Percentiles rank a stretch among this genome's conserved stretches.
Conservation (phyloP, 2,888 invertebrate genomes). For the Nymphalis c-album region DNA sequence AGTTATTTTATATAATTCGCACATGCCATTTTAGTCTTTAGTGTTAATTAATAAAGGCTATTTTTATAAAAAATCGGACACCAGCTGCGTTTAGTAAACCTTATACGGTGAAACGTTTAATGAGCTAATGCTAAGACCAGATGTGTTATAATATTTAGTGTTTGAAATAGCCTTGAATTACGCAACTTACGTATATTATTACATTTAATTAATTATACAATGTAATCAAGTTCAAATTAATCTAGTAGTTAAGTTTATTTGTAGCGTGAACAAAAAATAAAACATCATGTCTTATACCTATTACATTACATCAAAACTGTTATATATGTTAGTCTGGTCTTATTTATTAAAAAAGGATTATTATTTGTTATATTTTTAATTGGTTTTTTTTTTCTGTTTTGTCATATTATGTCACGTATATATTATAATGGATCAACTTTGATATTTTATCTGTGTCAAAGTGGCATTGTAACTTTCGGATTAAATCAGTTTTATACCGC, state of each 20-base stretch:
- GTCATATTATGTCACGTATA: no score
- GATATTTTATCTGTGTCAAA: no score
- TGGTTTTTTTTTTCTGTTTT: no score
- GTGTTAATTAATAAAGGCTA: accelerated
- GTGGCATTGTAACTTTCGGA: no score
- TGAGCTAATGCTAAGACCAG: slow-evolving; percentile 30
- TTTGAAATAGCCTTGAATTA: slow-evolving; percentile 30
- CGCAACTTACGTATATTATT: slow-evolving; percentile 14
- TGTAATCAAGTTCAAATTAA: not conserved
- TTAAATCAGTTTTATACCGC: no score
- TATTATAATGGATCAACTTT: no score
- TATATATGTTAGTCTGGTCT: no score
- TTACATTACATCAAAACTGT: no score
- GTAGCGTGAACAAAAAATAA: no score
- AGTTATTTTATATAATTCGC: not conserved
- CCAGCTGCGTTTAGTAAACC: slow-evolving; percentile 31
- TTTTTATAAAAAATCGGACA: not conserved
- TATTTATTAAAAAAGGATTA: no score
- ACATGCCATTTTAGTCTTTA: slow-evolving; percentile 6
- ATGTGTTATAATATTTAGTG: slow-evolving; percentile 23
- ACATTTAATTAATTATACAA: not conserved
- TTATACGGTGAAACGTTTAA: slow-evolving; percentile 35
- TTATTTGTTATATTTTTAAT: no score
- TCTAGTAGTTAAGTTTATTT: not conserved
- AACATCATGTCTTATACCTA: no score